A percentile compares a stretch with the other conserved stretches of the same genome.
Conservation (phyloP, 2,888 invertebrate genomes). For the Drosophila pegasa region DNA sequence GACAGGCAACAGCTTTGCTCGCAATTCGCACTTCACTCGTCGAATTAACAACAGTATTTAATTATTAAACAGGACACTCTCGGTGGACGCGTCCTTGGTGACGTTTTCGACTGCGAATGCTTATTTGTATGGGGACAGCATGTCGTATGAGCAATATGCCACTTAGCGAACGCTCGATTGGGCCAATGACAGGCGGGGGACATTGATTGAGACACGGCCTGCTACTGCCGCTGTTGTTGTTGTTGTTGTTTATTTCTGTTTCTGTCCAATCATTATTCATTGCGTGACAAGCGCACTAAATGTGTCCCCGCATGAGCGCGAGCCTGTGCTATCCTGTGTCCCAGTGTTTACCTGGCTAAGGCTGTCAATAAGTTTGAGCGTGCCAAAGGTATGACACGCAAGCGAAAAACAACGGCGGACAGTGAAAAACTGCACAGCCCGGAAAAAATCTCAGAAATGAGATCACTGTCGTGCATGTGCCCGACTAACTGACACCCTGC, state of each 20-base stretch:
- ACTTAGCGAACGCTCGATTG: constrained; percentile 73
- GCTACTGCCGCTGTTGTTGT: constrained; percentile 16
- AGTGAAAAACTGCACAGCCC: constrained; percentile 36
- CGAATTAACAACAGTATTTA: constrained; percentile 68
- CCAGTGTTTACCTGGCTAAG: constrained; percentile 35
- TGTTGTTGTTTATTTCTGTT: constrained; percentile 27
- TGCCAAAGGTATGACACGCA: constrained; percentile 63
- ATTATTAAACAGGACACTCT: constrained; percentile 66
- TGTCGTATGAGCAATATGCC: constrained; percentile 77
- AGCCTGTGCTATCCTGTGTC: constrained; percentile 17
- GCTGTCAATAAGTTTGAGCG: constrained; percentile 71
- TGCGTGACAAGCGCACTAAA: constrained; percentile 77
- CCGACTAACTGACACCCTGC: constrained; percentile 2
- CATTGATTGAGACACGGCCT: constrained; percentile 53
- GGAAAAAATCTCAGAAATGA: constrained; percentile 19
- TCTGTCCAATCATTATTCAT: constrained; percentile 76
- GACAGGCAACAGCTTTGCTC: constrained; percentile 20
- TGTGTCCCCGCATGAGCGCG: constrained; percentile 46
- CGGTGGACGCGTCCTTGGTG: constrained; percentile 13
- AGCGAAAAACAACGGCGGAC: constrained; percentile 34
- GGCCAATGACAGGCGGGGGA: constrained; percentile 64
- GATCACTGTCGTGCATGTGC: not conserved
- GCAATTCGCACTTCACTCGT: constrained; percentile 31
- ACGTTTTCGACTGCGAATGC: constrained; percentile 21
- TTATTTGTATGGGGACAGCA: constrained; percentile 43